Percentiles rank a stretch among this genome's conserved stretches.
Conservation (phyloP, 2,113 vertebrate genomes). For the Rissa tridactyla region DNA sequence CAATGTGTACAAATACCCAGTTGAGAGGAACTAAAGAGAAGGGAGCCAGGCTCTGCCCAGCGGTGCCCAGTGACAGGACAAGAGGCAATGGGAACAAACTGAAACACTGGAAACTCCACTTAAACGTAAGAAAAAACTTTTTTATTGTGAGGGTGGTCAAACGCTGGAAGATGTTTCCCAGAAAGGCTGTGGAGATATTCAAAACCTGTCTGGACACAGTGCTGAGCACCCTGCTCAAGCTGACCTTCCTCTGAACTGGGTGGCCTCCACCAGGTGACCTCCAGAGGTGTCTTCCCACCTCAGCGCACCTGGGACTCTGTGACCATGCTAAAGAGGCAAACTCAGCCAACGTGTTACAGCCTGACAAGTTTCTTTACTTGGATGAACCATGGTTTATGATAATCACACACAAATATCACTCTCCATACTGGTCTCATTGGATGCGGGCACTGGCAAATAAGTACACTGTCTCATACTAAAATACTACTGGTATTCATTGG, state of each 20-base stretch:
- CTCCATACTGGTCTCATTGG: not conserved
- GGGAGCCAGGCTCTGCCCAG: not conserved
- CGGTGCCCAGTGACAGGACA: no score
- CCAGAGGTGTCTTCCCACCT: not conserved
- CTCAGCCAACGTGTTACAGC: not conserved
- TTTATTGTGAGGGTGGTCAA: not conserved
- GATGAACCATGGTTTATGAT: not conserved
- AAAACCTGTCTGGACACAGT: not conserved
- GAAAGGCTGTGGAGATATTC: not conserved
- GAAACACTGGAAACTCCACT: not conserved
- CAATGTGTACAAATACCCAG: not conserved
- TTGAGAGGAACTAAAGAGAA: not conserved
- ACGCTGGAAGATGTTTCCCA: not conserved
- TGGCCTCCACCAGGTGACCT: not conserved
- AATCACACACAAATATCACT: not conserved
- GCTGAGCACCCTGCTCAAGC: not conserved
- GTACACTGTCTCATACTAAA: not conserved
- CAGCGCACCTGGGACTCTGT: not conserved
- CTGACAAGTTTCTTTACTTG: not conserved
- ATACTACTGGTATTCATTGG: not conserved
- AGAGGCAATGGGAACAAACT: not conserved
- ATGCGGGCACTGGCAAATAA: not conserved
- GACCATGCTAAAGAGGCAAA: not conserved
- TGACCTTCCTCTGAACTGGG: not conserved
- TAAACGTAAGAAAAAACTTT: not conserved